Percentiles rank a stretch among this genome's conserved stretches.
Evolutionary conservation across 1,140 invertebrate species (phyloP).

Genomic region (Pseudomyrmex pallidus): DNA sequence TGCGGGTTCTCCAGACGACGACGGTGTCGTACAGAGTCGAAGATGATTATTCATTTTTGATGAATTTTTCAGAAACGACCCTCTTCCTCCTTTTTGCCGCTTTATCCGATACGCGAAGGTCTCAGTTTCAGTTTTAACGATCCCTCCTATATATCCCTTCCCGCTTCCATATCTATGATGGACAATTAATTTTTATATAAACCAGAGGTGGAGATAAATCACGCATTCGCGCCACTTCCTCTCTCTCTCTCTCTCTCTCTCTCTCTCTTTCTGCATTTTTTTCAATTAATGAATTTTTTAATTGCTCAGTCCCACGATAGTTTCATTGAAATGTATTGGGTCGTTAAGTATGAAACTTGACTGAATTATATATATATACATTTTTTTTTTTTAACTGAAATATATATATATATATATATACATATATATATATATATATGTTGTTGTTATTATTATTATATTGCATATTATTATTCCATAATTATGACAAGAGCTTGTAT

Average conservation of each 20-base stretch:
- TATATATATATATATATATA: too few relatives aligned
- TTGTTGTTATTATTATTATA: too few relatives aligned
- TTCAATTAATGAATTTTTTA: slow-evolving; percentile 12
- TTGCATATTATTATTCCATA: too few relatives aligned
- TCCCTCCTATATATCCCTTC: not conserved
- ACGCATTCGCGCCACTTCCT: not conserved
- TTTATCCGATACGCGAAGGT: not conserved
- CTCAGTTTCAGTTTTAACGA: slow-evolving; percentile 35
- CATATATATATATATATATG: too few relatives aligned
- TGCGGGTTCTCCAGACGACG: not conserved
- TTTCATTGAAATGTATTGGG: too few relatives aligned
- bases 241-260: too few relatives aligned
- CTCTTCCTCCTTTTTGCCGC: not conserved
- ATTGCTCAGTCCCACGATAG: too few relatives aligned
- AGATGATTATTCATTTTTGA: slow-evolving; percentile 42
- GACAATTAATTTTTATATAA: slow-evolving; percentile 47
- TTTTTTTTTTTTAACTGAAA: too few relatives aligned
- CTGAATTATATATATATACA: too few relatives aligned
- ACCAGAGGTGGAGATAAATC: not conserved
- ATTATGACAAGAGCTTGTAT: too few relatives aligned
- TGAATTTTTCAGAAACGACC: slow-evolving; percentile 1
- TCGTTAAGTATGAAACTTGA: too few relatives aligned
- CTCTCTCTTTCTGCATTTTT: not conserved
- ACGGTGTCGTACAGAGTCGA: not conserved
- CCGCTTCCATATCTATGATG: not conserved